Evolutionary conservation across 2,888 invertebrate genomes (phyloP).

Genomic region (Lasioglossum calceatum): DNA sequence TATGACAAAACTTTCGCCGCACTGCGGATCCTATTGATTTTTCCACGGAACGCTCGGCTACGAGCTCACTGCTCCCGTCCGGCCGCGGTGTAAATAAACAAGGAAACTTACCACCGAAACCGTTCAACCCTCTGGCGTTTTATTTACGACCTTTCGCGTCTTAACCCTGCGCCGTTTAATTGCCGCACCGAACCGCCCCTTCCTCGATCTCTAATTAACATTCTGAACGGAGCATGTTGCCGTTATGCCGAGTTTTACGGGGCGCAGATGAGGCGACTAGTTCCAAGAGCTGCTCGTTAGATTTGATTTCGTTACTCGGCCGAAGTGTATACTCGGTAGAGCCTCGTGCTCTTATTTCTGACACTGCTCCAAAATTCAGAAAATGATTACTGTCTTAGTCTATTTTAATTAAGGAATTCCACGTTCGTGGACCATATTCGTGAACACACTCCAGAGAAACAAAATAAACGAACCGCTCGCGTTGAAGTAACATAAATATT

Average conservation of each 20-base stretch:
- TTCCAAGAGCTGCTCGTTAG: background rate
- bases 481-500: background rate
- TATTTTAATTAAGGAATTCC: background rate
- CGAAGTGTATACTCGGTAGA: background rate
- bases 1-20: conserved; percentile 83
- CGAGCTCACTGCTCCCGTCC: conserved; percentile 67
- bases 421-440: background rate
- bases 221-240: no score
- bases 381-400: background rate
- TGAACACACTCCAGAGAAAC: background rate
- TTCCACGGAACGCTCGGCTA: conserved; percentile 72
- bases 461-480: background rate
- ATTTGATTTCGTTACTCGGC: background rate
- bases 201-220: background rate
- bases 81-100: conserved; percentile 81
- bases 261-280: background rate
- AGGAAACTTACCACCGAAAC: conserved; percentile 64
- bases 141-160: background rate
- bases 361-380: background rate
- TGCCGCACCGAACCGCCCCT: no score
- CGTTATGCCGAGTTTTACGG: no score
- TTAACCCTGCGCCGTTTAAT: background rate
- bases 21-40: conserved; percentile 84
- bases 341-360: background rate
- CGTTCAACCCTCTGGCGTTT: conserved; percentile 8